Evolutionary conservation across 2,113 vertebrate species (phyloP), one percentile per base, ranked within the genome.

Genomic region (Monarcha castaneiventris): DNA sequence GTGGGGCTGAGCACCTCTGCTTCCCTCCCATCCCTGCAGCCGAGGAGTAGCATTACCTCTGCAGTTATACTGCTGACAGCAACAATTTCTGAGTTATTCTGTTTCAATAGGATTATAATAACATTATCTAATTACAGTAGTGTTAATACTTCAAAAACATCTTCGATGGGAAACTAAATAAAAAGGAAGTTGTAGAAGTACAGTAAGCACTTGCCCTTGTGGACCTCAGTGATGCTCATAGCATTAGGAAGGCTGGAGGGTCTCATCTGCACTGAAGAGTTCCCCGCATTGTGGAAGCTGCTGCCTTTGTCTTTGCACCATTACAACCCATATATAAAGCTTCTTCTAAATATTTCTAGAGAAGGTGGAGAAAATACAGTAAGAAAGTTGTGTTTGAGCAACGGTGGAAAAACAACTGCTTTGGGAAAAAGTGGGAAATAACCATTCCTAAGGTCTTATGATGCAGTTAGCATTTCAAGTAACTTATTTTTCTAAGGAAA

Each of bases 391-490:
- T 37, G 37, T 64, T 69, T 62, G 41, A 82, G 39, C 37, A 41
- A 20, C 1, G 33, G 13, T 30, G 7, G 7, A 35, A 74, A 77
- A 59, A 52, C 32, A 84, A 25, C 30, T 37, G 43, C 32, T n/a
- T 26, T 41, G 52, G 63, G 71, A 62, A 46, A 25, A 80, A 30
- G 12, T 88, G 52, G 58, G 17, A 93, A 77, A 67, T 80, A 7
- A 6, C 55, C 6, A 35, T 76, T 89, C 27, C 21, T 25, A 29
- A 89, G 23, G 67, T 75, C 71, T 94, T 67, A 18, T 13, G 63
- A 66, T 81, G 75, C 59, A 91, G 87, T 43, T 95, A 69, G 16
- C 64, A 66, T 95, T 97, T 96, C 46, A 59, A 73, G 92, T 94
- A 84, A 56, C 48, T 91, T 87, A 91, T 77, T 95, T 97, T 97